Percentiles rank a stretch among this genome's conserved stretches.
phyloP scores from a whole-genome alignment of 1,140 invertebrate genomes.

The Pogonus chalceus region DNA sequence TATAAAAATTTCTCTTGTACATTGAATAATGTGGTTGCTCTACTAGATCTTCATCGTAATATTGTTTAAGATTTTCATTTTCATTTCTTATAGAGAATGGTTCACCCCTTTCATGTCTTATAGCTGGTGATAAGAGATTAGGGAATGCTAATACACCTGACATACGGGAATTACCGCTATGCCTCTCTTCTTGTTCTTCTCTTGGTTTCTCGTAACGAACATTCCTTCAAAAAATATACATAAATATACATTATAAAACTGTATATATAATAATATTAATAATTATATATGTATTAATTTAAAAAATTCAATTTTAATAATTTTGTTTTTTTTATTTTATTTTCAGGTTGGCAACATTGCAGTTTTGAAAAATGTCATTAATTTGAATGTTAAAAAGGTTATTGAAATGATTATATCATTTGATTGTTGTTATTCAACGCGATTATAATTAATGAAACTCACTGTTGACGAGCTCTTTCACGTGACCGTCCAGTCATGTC shows the following conservation, averaged over 20 bases:
- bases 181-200: constrained; percentile 17
- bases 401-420: neutral
- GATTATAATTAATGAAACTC: constrained; percentile 11
- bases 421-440: constrained; percentile 1
- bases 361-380: too few relatives aligned
- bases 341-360: neutral
- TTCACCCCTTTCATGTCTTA: constrained; percentile 14
- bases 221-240: neutral
- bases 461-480: constrained; percentile 17
- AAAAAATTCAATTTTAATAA: neutral
- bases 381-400: neutral
- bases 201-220: constrained; percentile 10
- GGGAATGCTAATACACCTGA: constrained; percentile 33
- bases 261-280: constrained; percentile 7
- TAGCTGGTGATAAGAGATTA: constrained; percentile 31
- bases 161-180: constrained; percentile 10
- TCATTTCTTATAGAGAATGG: neutral
- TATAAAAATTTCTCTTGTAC: neutral
- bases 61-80: neutral
- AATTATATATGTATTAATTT: neutral
- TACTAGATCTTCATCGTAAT: constrained; percentile 2
- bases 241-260: neutral
- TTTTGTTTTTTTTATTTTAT: constrained; percentile 8
- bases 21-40: neutral
- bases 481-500: constrained; percentile 39